These are phyloP conservation scores for Danaus melanippus DNA, from an alignment of 1,140 invertebrate genomes.

Conservation along the genomic window DNA sequence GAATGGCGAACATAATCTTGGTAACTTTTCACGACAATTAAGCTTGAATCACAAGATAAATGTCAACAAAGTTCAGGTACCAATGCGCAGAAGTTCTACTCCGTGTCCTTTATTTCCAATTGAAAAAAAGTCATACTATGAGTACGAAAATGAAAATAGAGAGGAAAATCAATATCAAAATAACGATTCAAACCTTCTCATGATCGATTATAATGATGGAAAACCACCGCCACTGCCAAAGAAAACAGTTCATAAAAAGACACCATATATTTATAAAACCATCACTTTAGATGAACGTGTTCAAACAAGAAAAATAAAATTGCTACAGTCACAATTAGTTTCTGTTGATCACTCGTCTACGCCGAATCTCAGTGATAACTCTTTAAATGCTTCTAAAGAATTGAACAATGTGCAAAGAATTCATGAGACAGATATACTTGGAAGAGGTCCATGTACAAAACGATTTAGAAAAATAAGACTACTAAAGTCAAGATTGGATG, in stretches of 20 bases:
- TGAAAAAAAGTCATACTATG: conserved; percentile 43
- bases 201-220: conserved; percentile 50
- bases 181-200: conserved; percentile 32
- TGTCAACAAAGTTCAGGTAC: conserved; percentile 50
- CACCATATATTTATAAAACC: conserved; percentile 66
- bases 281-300: conserved; percentile 68
- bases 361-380: conserved; percentile 38
- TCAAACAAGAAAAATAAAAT: conserved; percentile 68
- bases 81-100: conserved; percentile 60
- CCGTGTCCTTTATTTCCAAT: conserved; percentile 61
- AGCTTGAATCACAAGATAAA: conserved; percentile 66
- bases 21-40: conserved; percentile 56
- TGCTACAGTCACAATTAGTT: conserved; percentile 60
- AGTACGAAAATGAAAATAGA: conserved; percentile 42
- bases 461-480: conserved; percentile 73
- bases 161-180: conserved; percentile 33
- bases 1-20: conserved; percentile 35
- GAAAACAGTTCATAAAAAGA: conserved; percentile 59
- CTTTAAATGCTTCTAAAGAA: conserved; percentile 19
- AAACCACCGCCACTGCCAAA: conserved; percentile 66
- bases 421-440: conserved; percentile 55
- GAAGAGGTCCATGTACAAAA: conserved; percentile 64
- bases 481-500: conserved; percentile 75
- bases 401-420: conserved; percentile 13
- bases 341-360: conserved; percentile 50